Evolutionary conservation across 2,113 vertebrate species (phyloP).

Genomic region (Mellivora capensis): DNA sequence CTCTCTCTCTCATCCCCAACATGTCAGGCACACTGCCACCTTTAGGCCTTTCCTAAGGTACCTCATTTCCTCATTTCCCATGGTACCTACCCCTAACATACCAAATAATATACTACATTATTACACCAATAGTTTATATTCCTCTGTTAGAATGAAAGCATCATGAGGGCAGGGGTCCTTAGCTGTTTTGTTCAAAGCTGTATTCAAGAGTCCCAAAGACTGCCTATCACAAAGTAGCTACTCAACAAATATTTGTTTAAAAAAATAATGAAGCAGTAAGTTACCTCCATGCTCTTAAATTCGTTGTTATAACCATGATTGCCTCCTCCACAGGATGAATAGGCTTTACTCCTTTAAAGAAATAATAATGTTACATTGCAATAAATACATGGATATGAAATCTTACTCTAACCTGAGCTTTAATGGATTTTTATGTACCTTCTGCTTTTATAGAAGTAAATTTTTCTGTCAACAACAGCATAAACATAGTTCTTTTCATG

Average conservation of each 20-base stretch:
- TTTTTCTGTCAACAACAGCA: background rate
- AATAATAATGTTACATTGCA: background rate
- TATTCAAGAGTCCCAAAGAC: background rate
- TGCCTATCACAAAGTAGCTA: background rate
- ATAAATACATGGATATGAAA: background rate
- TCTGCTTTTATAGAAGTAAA: background rate
- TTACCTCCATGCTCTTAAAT: slow-evolving; percentile 96
- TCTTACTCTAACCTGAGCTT: background rate
- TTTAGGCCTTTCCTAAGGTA: too few relatives aligned
- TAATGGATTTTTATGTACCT: background rate
- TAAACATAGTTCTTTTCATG: background rate
- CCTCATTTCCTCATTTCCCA: too few relatives aligned
- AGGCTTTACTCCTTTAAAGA: slow-evolving; percentile 74
- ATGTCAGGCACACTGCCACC: too few relatives aligned
- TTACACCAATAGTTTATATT: background rate
- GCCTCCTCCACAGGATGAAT: slow-evolving; percentile 86
- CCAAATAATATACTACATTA: background rate
- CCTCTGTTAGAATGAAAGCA: background rate
- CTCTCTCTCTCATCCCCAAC: background rate
- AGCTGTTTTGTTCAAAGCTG: background rate
- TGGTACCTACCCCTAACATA: background rate
- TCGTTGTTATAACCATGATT: slow-evolving; percentile 95
- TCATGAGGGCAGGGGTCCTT: background rate
- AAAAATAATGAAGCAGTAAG: background rate
- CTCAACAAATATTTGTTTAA: background rate